Evolutionary conservation across 53 echinoderm and acorn worm species (phyloP), one percentile per base, ranked within the genome.

Genomic region (Stichopus horrens): DNA sequence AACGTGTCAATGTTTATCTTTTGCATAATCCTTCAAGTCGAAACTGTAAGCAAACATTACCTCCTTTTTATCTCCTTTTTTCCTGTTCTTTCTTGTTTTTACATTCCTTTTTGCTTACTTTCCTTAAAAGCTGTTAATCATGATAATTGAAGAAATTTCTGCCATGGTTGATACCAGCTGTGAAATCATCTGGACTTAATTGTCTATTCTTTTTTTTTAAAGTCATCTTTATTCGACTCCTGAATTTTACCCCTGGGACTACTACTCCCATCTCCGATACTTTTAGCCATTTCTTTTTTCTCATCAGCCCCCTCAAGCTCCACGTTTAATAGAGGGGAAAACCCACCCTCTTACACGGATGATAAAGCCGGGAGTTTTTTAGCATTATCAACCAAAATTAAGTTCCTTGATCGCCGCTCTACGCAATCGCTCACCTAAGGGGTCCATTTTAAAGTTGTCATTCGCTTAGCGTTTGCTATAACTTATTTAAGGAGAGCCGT

Each of bases 381-480:
- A 81, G 81, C 55, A 81, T 81, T 81, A 81, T 81, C 56, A 56
- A 81, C 56, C 21, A 81, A 81, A 81, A 81, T 81, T 81, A 58
- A 81, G 81, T 81, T 63, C 57, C 81, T 37, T 81, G 81, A 81
- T 81, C 56, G 81, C 55, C 81, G 54, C 81, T 81, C 53, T 58
- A 57, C 81, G 56, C 81, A 81, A 81, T 81, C 52, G 81, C 53
- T 81, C 53, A 81, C 81, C 81, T 81, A 81, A 81, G 81, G 81
- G 81, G 81, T 81, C 81, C 81, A 81, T 81, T 81, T 81, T 81
- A 81, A 81, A 81, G 56, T 81, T 81, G 81, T 81, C 81, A 81
- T 19, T 58, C 19, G 19, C 81, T 23, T 81, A 56, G 81, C 81
- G 57, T 81, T 81, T 57, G 56, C 58, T 58, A 81, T 81, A 81